phyloP scores from a whole-genome alignment of 2,113 vertebrate genomes.

The Nematolebias whitei region DNA sequence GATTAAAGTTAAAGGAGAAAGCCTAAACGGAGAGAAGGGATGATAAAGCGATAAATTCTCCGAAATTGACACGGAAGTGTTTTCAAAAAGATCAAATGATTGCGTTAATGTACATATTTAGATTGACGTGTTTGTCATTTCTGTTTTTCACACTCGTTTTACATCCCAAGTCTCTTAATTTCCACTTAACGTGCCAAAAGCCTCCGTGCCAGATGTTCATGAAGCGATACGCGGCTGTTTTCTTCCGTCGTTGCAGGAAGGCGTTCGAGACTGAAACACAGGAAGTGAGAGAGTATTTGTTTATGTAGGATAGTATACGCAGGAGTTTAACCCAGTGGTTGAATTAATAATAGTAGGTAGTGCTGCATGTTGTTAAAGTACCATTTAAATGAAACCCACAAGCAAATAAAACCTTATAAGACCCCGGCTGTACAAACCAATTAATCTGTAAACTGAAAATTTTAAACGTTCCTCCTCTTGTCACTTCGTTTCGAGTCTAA shows the following conservation, averaged over 20 bases:
- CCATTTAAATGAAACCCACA: constrained; percentile 3
- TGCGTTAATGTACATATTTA: constrained; percentile 60
- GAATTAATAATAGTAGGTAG: constrained; percentile 20
- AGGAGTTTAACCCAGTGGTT: constrained; percentile 3
- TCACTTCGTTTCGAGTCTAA: background rate
- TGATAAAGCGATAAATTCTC: background rate
- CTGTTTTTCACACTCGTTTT: constrained; percentile 22
- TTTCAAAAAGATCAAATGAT: constrained; percentile 50
- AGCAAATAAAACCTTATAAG: background rate
- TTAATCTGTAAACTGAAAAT: background rate
- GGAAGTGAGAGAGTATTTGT: constrained; percentile 30
- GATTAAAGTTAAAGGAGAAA: background rate
- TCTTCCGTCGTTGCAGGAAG: constrained; percentile 19
- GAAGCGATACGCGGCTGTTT: constrained; percentile 4
- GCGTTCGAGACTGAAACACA: background rate
- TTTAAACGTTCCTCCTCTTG: no score
- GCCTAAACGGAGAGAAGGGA: background rate
- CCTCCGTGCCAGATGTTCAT: constrained; percentile 30
- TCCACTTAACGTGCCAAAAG: constrained; percentile 62
- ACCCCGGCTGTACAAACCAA: background rate
- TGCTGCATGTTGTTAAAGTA: constrained; percentile 37
- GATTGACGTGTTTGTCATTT: constrained; percentile 54
- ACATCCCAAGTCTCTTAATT: constrained; percentile 15
- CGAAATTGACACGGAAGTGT: background rate
- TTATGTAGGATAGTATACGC: constrained; percentile 22